A percentile compares a stretch with the other conserved stretches of the same genome.
These are phyloP conservation scores for Aplocera efformata DNA, from an alignment of 2,888 invertebrate species.

Conservation along the genomic window DNA sequence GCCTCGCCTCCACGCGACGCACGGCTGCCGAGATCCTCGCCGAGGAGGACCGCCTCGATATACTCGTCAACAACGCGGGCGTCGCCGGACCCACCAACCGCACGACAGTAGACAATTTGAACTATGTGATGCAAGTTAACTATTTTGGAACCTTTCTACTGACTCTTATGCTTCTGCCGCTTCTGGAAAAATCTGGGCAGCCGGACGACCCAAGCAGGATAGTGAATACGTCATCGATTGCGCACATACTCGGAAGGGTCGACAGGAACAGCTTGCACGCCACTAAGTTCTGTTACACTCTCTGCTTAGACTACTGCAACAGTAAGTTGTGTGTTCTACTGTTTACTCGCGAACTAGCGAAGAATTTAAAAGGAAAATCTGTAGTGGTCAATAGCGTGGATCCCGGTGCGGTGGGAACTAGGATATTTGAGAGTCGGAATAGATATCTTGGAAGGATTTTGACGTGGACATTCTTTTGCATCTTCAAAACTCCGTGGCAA, in stretches of 20 bases:
- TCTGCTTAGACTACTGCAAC: conserved; percentile 76
- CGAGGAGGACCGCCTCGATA: conserved; percentile 85
- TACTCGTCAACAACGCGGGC: conserved; percentile 93
- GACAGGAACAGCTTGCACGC: conserved; percentile 78
- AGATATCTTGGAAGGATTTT: conserved; percentile 71
- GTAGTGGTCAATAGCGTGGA: conserved; percentile 90
- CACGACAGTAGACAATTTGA: conserved; percentile 87
- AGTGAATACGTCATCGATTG: conserved; percentile 86
- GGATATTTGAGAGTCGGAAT: conserved; percentile 80
- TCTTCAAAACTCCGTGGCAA: conserved; percentile 85
- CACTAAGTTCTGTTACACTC: neutral
- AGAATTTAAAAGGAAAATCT: conserved; percentile 80
- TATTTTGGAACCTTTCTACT: conserved; percentile 94
- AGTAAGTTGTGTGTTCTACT: conserved; percentile 87
- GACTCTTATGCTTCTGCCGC: conserved; percentile 90
- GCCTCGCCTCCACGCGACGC: conserved; percentile 84
- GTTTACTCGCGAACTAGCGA: conserved; percentile 84
- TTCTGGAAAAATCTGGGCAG: conserved; percentile 80
- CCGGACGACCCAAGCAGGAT: conserved; percentile 83
- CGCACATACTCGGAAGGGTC: conserved; percentile 83
- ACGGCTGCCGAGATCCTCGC: conserved; percentile 88
- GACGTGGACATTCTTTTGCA: conserved; percentile 61
- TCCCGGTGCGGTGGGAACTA: conserved; percentile 89
- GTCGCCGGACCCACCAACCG: conserved; percentile 72
- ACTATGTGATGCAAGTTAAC: conserved; percentile 93